Conservation (phyloP, 2,113 vertebrate genomes). For the Circaetus gallicus region DNA sequence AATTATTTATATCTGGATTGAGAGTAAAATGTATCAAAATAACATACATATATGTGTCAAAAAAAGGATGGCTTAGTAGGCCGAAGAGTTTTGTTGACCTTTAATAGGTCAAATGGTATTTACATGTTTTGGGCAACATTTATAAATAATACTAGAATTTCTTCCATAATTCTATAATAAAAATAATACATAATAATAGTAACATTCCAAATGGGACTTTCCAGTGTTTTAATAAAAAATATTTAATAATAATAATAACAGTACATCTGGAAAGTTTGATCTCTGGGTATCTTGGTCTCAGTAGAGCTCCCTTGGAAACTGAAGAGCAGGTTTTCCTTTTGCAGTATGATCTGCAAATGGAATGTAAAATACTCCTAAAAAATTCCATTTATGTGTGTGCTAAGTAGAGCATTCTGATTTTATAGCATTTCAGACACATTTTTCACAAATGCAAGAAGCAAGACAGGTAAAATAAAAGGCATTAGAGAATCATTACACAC, state of each 20-base stretch:
- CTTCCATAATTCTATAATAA: neutral
- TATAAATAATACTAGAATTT: neutral
- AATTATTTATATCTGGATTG: neutral
- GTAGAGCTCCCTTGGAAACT: neutral
- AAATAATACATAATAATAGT: neutral
- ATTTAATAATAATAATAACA: neutral
- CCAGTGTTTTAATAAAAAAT: neutral
- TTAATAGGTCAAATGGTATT: neutral
- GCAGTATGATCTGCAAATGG: neutral
- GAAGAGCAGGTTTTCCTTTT: neutral
- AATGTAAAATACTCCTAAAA: neutral
- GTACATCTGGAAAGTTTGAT: neutral
- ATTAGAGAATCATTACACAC: neutral
- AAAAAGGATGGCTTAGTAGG: neutral
- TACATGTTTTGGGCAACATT: neutral
- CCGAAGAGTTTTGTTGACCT: neutral
- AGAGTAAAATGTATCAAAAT: neutral
- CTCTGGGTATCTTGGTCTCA: neutral
- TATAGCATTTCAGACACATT: neutral
- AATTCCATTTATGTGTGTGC: neutral
- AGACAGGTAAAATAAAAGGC: neutral
- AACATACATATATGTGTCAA: neutral
- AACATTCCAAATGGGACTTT: neutral
- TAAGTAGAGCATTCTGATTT: neutral
- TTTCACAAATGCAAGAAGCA: neutral